Base-by-base conservation (phyloP, 1,140 invertebrate genomes). In the Diplogasteroides magnus region DNA sequence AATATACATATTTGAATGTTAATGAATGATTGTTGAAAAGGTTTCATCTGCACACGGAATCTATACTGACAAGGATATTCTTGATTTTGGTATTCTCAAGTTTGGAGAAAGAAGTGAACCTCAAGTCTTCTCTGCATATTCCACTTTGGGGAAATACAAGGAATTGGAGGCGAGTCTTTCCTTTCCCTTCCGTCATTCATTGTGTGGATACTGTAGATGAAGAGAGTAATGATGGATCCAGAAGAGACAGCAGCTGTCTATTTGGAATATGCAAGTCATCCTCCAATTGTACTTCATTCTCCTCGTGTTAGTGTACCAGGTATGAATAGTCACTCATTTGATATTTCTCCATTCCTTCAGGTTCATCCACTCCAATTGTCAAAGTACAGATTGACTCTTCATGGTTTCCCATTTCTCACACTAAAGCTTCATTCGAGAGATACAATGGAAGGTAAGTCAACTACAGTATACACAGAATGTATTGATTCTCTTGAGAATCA, bases 61-160 rank as follows among this genome's bases (percentile, higher is more conserved):
- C 64, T 91, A 91, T 84, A 87, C 89, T 58, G 88, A 89, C 48
- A 88, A 89, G 77, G 90, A 91, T 70, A 84, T 89, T 70, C 86
- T 93, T 37, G 90, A 93, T 85, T 92, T 94, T 85, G 91, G 91
- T 73, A 87, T 91, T 74, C 85, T 90, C 61, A 69, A 83, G 88
- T 75, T 89, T 28, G 69, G 72, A 3, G 63, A 73, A 6, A 48
- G 61, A 69, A 65, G 61, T 25, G 56, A 64, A 23, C 37, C 57
- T 0, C 58, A 55, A 29, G 32, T 57, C 6, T 70, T 73, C 56
- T 73, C 69, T 2, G 69, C 65, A 29, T 67, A 56, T 65, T 48
- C 37, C 19, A 48, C 37, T 48, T 19, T 48, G 19, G 37, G 60
- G n/a, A 31, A 61, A 27, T 61, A 11, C 26, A 61, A 6, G 6